These are phyloP conservation scores for Aplocera efformata DNA, from an alignment of 2,888 invertebrate species.

Conservation along the genomic window DNA sequence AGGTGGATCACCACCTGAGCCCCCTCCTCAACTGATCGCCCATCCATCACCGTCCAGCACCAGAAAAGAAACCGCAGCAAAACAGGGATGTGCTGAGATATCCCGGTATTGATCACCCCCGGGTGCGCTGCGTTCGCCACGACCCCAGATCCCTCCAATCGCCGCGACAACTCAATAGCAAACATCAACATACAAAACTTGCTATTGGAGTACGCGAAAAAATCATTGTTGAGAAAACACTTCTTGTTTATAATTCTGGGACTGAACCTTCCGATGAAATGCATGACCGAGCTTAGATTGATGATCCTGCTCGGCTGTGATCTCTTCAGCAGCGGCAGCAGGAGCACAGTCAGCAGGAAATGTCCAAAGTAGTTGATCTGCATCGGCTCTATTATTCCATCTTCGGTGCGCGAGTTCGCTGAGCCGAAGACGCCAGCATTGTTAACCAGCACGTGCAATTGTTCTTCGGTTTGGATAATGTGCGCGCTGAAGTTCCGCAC, in stretches of 20 bases:
- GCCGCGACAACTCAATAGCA: conserved; percentile 84
- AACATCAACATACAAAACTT: conserved; percentile 83
- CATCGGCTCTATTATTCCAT: conserved; percentile 80
- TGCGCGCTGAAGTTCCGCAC: conserved; percentile 80
- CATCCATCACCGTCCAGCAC: conserved; percentile 25
- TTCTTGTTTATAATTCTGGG: conserved; percentile 30
- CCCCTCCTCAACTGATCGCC: conserved; percentile 84
- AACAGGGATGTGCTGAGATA: not conserved
- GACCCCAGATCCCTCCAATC: conserved; percentile 82
- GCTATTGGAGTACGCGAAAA: conserved; percentile 37
- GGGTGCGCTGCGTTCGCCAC: conserved; percentile 24
- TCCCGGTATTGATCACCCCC: conserved; percentile 15
- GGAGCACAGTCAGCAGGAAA: conserved; percentile 67
- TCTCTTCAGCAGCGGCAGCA: conserved; percentile 41
- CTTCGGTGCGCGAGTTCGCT: conserved; percentile 67
- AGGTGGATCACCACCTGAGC: conserved; percentile 85
- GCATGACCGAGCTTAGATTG: conserved; percentile 76
- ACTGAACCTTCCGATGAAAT: conserved; percentile 42
- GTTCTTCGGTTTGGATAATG: conserved; percentile 62
- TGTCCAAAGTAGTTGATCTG: conserved; percentile 82
- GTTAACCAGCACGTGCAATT: conserved; percentile 80
- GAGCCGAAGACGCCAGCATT: conserved; percentile 76
- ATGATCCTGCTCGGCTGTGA: conserved; percentile 38
- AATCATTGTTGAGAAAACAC: conserved; percentile 4
- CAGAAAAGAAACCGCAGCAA: conserved; percentile 12